Evolutionary conservation across 2,797 vertebrate genomes (phyloP), one percentile per base, ranked within the genome.

Genomic region (Takifugu rubripes): DNA sequence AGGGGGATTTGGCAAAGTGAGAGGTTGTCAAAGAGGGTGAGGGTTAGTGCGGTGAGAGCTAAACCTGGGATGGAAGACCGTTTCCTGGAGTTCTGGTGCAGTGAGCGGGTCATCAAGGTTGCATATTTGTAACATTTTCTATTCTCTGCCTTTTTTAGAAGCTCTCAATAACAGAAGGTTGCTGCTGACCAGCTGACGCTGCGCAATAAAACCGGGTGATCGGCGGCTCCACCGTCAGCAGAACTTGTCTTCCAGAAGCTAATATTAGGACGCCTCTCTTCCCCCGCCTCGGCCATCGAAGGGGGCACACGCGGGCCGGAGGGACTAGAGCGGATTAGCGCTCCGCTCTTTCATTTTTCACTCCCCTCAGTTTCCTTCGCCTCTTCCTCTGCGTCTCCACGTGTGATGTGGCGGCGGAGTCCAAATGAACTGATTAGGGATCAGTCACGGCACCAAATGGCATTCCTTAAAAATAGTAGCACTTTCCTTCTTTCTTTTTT

Each of bases 381-480:
- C 31, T 78, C 60, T 60, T 75, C 62, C 70, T 65, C 69, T 78
- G 74, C 45, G 58, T 81, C 75, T 65, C 36, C 27, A 79, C 61
- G 77, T 92, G 83, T 92, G 91, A 92, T 92, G 91, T 92, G 90
- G 91, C 80, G 26, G 81, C 82, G 64, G 70, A 82, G 78, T 54
- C 74, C 75, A 87, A 91, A 90, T 85, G 87, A 89, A 90, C 83
- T 91, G 91, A 93, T 92, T 92, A 92, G 84, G 84, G 83, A 46
- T 89, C 82, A 91, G 85, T 85, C 89, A 87, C 89, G 87, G 87
- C 89, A 88, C 82, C 73, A 55, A 88, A 76, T 70, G 27, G 72
- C 88, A 91, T 93, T 92, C 89, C 84, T 90, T 90, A 91, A 92
- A 92, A 91, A 92, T 92, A 92, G 91, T 81, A 91, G 88, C 90